These are phyloP conservation scores for Rhinopomastus cyanomelas DNA, from an alignment of 2,113 vertebrate species.

Conservation along the genomic window DNA sequence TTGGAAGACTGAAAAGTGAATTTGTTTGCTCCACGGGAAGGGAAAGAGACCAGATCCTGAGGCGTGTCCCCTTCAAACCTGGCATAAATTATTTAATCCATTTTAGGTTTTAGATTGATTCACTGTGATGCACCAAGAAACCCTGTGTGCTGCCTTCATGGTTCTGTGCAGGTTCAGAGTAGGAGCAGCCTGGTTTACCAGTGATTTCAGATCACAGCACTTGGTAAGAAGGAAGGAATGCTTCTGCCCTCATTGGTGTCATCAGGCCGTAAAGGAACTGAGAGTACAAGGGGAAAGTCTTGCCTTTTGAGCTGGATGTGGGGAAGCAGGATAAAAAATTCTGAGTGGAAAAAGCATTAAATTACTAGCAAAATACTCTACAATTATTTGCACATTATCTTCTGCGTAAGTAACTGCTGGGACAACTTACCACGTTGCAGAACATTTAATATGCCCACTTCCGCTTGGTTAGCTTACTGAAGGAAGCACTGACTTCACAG, in stretches of 20 bases:
- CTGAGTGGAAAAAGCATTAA: neutral
- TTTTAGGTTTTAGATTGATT: neutral
- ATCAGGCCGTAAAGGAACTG: accelerated
- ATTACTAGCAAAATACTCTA: neutral
- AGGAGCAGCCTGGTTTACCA: neutral
- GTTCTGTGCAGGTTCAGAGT: neutral
- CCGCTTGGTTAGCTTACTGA: neutral
- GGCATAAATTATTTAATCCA: neutral
- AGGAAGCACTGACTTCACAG: accelerated
- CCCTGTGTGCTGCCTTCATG: accelerated
- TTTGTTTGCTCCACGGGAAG: neutral
- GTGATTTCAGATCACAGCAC: neutral
- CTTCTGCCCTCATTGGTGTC: neutral
- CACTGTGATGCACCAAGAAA: accelerated
- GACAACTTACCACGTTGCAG: accelerated
- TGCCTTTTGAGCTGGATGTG: neutral
- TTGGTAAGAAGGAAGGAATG: accelerated
- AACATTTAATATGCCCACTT: neutral
- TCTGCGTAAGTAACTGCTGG: neutral
- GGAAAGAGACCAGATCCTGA: neutral
- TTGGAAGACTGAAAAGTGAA: neutral
- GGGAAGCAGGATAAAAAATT: neutral
- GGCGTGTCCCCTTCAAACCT: neutral
- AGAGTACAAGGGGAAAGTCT: neutral
- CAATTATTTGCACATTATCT: accelerated